These are phyloP conservation scores for Ctenopoma multispine DNA, from an alignment of 2,797 vertebrate species.

Conservation along the genomic window DNA sequence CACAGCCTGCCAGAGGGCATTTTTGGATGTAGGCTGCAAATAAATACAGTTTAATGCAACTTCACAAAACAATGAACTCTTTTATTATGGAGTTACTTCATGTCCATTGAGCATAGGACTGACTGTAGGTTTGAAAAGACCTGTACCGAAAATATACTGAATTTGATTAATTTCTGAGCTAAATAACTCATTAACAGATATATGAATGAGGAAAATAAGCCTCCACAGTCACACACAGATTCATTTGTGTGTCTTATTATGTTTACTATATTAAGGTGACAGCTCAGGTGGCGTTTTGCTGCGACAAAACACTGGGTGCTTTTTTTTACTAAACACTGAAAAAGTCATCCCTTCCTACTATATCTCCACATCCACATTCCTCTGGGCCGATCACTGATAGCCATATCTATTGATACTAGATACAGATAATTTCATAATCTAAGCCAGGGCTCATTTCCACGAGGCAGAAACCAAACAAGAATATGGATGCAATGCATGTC, in stretches of 20 bases:
- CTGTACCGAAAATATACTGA: background rate
- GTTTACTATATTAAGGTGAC: background rate
- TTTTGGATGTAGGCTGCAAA: constrained; percentile 8
- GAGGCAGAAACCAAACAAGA: constrained; percentile 36
- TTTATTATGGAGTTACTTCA: too few relatives aligned
- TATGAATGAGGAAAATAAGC: background rate
- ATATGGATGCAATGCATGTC: constrained; percentile 60
- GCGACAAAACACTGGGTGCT: constrained; percentile 1
- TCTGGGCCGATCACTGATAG: constrained; percentile 28
- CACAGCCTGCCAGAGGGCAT: too few relatives aligned
- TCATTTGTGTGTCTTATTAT: constrained; percentile 6
- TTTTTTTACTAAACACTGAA: constrained; percentile 31
- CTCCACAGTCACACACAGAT: background rate
- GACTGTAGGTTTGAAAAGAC: too few relatives aligned
- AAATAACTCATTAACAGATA: background rate
- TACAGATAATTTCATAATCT: constrained; percentile 52
- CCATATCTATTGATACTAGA: constrained; percentile 48
- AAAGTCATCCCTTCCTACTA: background rate
- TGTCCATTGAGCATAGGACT: too few relatives aligned
- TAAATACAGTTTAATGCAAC: background rate
- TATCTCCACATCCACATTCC: constrained; percentile 14
- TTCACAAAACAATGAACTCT: background rate
- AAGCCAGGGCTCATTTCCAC: constrained; percentile 16
- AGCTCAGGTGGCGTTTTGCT: constrained; percentile 53
- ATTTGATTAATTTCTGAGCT: background rate